Base-by-base conservation (phyloP, 2,113 vertebrate species). In the Typhlomys cinereus region DNA sequence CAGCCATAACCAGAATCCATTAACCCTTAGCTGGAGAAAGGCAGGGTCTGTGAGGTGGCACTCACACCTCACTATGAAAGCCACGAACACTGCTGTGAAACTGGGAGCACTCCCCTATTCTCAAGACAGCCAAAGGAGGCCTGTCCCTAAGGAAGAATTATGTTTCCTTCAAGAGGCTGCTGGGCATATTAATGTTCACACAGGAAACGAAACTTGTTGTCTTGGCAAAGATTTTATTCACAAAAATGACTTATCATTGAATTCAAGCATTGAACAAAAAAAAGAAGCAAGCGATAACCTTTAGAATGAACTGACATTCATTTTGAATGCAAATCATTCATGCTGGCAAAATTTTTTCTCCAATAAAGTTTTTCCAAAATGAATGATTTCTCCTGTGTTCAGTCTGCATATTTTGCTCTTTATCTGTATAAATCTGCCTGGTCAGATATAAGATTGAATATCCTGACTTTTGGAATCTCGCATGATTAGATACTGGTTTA, bases 1-100 rank as follows among this genome's bases (percentile, higher is more conserved):
- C 5, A 3, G n/a, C n/a, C n/a, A n/a, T 25, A 4, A 0, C 14
- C n/a, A 14, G 27, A 23, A 7, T 27, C 50, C 41, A 18, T 57
- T 78, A 34, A 0, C 41, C 52, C 14, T 46, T 50, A 89, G 39
- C 3, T 18, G 59, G 41, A 80, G 57, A 46, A 41, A 57, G 5
- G 12, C n/a, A 39, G 21, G n/a, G 25, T 59, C 61, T 46, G 1
- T 36, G 66, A 25, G 13, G 7, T 7, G 0, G 14, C 13, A 23
- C 57, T 23, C 52, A 34, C n/a, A 36, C n/a, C 73, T 46, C 6
- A 1, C 27, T 29, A 75, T n/a, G 17, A 0, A 27, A n/a, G n/a
- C 10, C 41, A 12, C 9, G 50, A 89, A 25, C 6, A 84, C 23
- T 54, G 20, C 13, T n/a, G 4, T 9, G 59, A 11, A 46, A 39